Base-by-base conservation (phyloP, 2,797 vertebrate genomes). In the Cichlasoma orientale region DNA sequence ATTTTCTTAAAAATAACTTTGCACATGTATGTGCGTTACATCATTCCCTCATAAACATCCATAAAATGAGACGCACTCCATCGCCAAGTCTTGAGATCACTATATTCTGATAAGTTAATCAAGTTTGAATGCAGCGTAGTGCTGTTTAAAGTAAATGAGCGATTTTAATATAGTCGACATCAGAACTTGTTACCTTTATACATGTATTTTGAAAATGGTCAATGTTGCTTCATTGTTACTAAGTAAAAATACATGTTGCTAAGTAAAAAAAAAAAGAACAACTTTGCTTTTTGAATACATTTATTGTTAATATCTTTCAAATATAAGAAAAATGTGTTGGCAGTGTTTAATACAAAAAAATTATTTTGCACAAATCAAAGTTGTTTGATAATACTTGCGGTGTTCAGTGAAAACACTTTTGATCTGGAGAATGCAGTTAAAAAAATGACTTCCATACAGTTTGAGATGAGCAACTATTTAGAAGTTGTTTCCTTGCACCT, bases 311-410 rank as follows among this genome's bases (percentile, higher is more conserved):
- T 85, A 82, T 78, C 54, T 83, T 88, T 85, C 59, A 90, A 83
- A 86, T 84, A 74, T 91, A 89, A 91, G 78, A 85, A 85, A 72
- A 75, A 83, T 77, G 86, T 29, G 82, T 90, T 81, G 87, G 89
- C 87, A 90, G 91, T 91, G 88, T 88, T 86, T 4, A 90, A 92
- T 94, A 94, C 79, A 93, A 93, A 93, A 90, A 81, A 81, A 71
- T 79, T 63, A 2, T 74, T 82, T 75, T 70, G 21, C 72, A 79
- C 75, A 89, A 83, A 88, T 80, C 8, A 83, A 84, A 87, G 27
- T 31, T 71, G 16, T 75, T 82, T n/a, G 57, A 54, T 73, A 59
- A 57, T 68, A 61, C 5, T 7, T 56, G 10, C 63, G 21, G 54
- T 80, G 54, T 59, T 82, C 23, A 78, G 86, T 70, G 53, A 70